Percentiles rank a stretch among this genome's conserved stretches.
These are phyloP conservation scores for Cheilosia grossa DNA, from an alignment of 2,888 invertebrate genomes.

Conservation along the genomic window DNA sequence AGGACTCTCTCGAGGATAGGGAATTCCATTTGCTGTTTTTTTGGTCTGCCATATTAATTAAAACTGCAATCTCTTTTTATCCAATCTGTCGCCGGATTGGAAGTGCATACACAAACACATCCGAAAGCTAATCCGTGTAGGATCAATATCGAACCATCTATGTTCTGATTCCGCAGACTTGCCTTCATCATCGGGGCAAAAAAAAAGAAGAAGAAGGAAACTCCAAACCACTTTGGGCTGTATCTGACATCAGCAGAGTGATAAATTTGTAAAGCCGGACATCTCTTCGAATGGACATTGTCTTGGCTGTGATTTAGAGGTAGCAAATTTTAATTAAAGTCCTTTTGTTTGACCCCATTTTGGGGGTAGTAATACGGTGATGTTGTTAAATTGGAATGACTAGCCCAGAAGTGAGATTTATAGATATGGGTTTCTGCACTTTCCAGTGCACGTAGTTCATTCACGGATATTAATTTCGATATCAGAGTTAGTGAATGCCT, in stretches of 20 bases:
- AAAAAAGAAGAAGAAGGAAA: neutral
- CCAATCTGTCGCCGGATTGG: slow-evolving; percentile 20
- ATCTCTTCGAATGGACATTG: slow-evolving; percentile 26
- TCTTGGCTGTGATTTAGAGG: slow-evolving; percentile 58
- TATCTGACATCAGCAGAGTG: slow-evolving; percentile 50
- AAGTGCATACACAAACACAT: neutral
- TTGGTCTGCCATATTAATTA: neutral
- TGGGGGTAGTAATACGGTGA: slow-evolving; percentile 8
- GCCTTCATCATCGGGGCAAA: neutral
- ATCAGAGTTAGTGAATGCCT: too few species aligned
- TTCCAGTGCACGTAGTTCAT: too few species aligned
- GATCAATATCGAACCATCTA: neutral
- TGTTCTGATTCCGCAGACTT: too few species aligned
- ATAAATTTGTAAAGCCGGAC: slow-evolving; percentile 49
- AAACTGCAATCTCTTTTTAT: slow-evolving; percentile 1
- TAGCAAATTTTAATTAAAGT: slow-evolving; percentile 60
- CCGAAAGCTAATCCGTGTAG: slow-evolving; percentile 4
- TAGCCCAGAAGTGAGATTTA: slow-evolving; percentile 32
- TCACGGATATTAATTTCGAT: too few species aligned
- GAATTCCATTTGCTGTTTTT: too few species aligned
- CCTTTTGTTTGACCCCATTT: slow-evolving; percentile 33
- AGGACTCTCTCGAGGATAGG: too few species aligned
- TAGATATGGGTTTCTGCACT: slow-evolving; percentile 16
- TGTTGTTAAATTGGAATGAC: slow-evolving; percentile 45
- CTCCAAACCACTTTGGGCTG: slow-evolving; percentile 13